Percentiles rank a stretch among this genome's conserved stretches.
Evolutionary conservation across 1,140 invertebrate genomes (phyloP).

Genomic region (Formica exsecta): DNA sequence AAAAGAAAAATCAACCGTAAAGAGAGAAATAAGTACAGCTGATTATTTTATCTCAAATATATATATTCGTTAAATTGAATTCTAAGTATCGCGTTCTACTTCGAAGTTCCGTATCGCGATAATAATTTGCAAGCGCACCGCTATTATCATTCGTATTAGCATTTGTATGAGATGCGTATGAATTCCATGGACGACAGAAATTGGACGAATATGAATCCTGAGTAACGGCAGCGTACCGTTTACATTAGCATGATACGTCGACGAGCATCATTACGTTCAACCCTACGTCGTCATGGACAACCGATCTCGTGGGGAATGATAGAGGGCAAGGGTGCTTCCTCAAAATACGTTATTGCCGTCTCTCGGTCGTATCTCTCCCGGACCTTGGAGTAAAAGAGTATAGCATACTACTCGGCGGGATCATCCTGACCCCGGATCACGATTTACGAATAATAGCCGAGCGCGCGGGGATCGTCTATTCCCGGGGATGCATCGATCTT

Average conservation of each 20-base stretch:
- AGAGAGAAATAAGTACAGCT: background rate
- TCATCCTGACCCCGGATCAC: conserved; percentile 71
- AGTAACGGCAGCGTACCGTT: conserved; percentile 30
- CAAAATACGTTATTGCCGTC: conserved; percentile 66
- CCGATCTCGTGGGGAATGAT: conserved; percentile 33
- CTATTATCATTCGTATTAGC: background rate
- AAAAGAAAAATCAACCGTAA: conserved; percentile 1
- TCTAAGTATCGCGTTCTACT: conserved; percentile 11
- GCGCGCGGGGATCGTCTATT: conserved; percentile 60
- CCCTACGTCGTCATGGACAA: background rate
- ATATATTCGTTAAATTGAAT: conserved; percentile 37
- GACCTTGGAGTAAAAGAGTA: conserved; percentile 64
- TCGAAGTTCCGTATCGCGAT: background rate
- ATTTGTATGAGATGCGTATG: conserved; percentile 13
- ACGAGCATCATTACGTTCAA: conserved; percentile 25
- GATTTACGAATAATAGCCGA: conserved; percentile 74
- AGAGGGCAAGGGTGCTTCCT: conserved; percentile 47
- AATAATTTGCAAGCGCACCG: background rate
- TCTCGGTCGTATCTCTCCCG: conserved; percentile 57
- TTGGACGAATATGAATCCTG: conserved; percentile 16
- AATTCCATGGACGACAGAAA: background rate
- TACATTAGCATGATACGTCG: conserved; percentile 36
- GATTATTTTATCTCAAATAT: conserved; percentile 18
- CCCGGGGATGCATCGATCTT: conserved; percentile 71
- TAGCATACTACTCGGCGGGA: conserved; percentile 41